Evolutionary conservation across 2,797 vertebrate genomes (phyloP), one percentile per base, ranked within the genome.

Genomic region (Clarias platycephalus): DNA sequence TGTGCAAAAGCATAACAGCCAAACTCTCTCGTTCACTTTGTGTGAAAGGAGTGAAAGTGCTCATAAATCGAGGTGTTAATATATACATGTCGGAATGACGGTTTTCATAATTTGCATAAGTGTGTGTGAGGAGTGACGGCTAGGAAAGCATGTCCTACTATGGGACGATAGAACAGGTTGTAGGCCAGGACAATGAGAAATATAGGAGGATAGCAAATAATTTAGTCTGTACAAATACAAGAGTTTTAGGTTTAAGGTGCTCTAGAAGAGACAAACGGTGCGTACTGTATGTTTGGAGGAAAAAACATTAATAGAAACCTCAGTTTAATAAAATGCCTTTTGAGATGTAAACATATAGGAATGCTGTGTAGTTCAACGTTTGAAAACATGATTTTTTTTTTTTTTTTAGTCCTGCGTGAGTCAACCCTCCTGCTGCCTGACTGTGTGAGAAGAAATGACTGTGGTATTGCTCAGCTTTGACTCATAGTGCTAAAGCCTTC

Each of bases 401-500:
- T 40, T 2, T 4, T 8, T 60, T 60, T 60, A 40, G 4, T 24
- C 12, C 18, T 44, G 53, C 24, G 3, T 80, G 77, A 75, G 16
- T 85, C 77, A 80, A 37, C 67, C 49, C 64, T 18, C 53, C 40
- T 49, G 37, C n/a, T 80, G 40, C 76, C 18, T 58, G 31, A 49
- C 37, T 53, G 37, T 71, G 34, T 63, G 37, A 64, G 37, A 80
- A 80, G 62, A 72, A 18, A 13, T 76, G 20, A 67, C 62, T 40
- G 31, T 57, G 49, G 49, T 63, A 8, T 70, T 68, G n/a, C 66
- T 77, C 26, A 77, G 18, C 55, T 71, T 86, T 86, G 85, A 86
- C 66, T 82, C 72, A 68, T 26, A n/a, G 16, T 63, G 24, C 24
- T 22, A 58, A 53, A 68, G 3, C 20, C 34, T 7, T 8, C 4